These are phyloP conservation scores for Halichondria panicea DNA, from an alignment of 37 sponge, comb jelly and placozoan species.

Conservation along the genomic window DNA sequence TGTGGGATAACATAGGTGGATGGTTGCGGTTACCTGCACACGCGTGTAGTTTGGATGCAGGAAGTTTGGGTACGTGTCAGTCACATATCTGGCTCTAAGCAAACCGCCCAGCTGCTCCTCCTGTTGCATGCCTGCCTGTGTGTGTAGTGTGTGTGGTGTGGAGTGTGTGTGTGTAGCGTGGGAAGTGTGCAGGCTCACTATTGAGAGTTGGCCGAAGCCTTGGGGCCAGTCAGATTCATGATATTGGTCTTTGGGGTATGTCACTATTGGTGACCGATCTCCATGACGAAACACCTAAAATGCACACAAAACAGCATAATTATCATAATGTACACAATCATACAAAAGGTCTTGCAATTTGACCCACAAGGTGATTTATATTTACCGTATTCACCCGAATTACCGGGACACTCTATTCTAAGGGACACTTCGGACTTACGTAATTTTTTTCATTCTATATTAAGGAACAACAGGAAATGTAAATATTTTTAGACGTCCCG, in stretches of 20 bases:
- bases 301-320: too few species aligned
- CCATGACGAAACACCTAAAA: slow-evolving; percentile 94
- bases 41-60: slow-evolving; percentile 63
- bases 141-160: too few species aligned
- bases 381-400: too few species aligned
- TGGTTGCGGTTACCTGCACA: slow-evolving; percentile 48
- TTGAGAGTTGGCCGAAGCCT: slow-evolving; percentile 89
- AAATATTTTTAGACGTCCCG: too few species aligned
- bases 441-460: too few species aligned
- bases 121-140: slow-evolving; percentile 56
- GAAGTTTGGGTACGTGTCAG: background rate
- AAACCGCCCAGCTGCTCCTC: slow-evolving; percentile 64
- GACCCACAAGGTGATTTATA: too few species aligned
- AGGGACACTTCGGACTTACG: too few species aligned
- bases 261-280: slow-evolving; percentile 80
- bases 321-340: too few species aligned
- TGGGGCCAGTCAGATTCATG: slow-evolving; percentile 76
- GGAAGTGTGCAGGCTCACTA: slow-evolving; percentile 24
- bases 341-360: too few species aligned
- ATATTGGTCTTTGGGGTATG: slow-evolving; percentile 71
- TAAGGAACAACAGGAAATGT: too few species aligned
- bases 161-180: background rate
- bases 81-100: slow-evolving; percentile 45
- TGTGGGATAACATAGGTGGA: too few species aligned
- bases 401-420: too few species aligned